Conservation (phyloP, 2,113 vertebrate species). For the Lepidothrix coronata region DNA sequence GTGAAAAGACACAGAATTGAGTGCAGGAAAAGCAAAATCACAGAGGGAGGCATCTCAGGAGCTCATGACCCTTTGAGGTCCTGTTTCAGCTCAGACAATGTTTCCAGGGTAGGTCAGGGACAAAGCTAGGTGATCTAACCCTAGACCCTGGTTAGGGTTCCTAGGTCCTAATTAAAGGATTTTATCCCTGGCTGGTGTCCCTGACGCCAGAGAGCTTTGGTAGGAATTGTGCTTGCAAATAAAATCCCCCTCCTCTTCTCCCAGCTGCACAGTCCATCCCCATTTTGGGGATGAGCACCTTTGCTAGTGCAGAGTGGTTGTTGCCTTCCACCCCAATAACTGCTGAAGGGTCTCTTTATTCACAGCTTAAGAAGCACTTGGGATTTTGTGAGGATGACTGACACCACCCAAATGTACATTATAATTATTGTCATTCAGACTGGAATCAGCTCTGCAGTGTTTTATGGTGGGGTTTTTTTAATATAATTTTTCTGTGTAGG, state of each 20-base stretch:
- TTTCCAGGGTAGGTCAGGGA: background rate
- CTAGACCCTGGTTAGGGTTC: background rate
- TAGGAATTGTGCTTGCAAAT: background rate
- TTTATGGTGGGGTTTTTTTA: fast-evolving
- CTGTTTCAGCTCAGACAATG: background rate
- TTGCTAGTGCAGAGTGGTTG: background rate
- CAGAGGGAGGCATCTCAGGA: background rate
- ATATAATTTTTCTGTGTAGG: background rate
- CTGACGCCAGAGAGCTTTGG: background rate
- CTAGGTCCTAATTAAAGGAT: background rate
- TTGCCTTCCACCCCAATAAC: background rate
- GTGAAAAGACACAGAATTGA: background rate
- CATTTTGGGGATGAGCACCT: no score
- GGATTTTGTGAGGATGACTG: background rate
- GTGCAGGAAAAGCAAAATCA: background rate
- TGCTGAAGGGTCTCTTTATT: background rate
- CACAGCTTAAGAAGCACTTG: background rate
- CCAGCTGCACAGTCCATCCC: background rate
- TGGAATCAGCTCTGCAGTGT: background rate
- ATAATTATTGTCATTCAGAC: background rate
- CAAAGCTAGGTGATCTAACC: background rate
- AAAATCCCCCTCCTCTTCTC: background rate
- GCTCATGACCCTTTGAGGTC: background rate
- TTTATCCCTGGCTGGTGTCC: background rate
- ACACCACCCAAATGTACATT: background rate